A percentile compares a stretch with the other conserved stretches of the same genome.
phyloP scores from a whole-genome alignment of 2,888 invertebrate species.

The Formica aserva region DNA sequence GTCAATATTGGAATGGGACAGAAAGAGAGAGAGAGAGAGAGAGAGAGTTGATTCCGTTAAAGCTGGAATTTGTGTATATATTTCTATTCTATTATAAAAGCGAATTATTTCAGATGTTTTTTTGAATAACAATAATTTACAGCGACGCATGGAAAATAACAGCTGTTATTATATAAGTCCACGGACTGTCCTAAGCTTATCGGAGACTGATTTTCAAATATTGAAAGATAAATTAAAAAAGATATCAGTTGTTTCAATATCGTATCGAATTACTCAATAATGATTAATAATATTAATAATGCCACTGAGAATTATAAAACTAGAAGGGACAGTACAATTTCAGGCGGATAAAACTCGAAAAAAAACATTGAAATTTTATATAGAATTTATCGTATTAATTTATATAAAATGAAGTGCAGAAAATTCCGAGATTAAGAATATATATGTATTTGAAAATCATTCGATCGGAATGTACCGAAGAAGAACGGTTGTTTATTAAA shows the following conservation, averaged over 20 bases:
- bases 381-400: not conserved
- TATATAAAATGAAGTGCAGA: not conserved
- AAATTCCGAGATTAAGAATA: not conserved
- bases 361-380: not conserved
- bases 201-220: slow-evolving; percentile 1
- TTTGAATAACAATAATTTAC: not conserved
- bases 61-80: not conserved
- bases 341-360: not conserved
- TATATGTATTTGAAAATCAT: not conserved
- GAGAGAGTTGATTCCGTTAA: not conserved
- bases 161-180: not conserved
- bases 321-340: not conserved
- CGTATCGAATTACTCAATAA: not conserved
- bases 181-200: not conserved
- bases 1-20: not conserved
- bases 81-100: not conserved
- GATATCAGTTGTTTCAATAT: slow-evolving; percentile 27
- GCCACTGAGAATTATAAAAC: not conserved
- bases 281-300: not conserved
- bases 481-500: slow-evolving; percentile 53
- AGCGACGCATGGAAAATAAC: slow-evolving; percentile 17
- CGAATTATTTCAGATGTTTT: not conserved
- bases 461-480: not conserved
- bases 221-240: not conserved
- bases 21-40: not conserved